These are phyloP conservation scores for Prorops nasuta DNA, from an alignment of 1,140 invertebrate genomes.

Conservation along the genomic window DNA sequence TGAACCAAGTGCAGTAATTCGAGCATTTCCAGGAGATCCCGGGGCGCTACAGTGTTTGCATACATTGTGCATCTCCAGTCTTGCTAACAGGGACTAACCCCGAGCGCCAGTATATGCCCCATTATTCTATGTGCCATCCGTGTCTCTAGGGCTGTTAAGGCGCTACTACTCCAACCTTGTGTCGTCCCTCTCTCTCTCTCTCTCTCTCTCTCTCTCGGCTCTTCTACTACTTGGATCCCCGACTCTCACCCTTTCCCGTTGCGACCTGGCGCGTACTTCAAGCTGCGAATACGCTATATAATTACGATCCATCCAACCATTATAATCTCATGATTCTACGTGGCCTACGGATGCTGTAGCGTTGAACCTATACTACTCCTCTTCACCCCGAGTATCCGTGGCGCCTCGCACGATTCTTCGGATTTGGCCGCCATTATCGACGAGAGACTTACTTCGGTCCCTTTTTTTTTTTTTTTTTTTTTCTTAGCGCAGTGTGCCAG, in stretches of 20 bases:
- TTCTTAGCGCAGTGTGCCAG: too few species aligned
- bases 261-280: too few species aligned
- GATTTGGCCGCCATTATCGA: too few species aligned
- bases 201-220: slow-evolving; percentile 12
- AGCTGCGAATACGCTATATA: slow-evolving; percentile 25
- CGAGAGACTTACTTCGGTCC: too few species aligned
- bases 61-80: slow-evolving; percentile 28
- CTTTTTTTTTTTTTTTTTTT: too few species aligned
- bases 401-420: too few species aligned
- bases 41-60: slow-evolving; percentile 40
- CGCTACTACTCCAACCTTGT: too few species aligned
- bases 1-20: slow-evolving; percentile 34
- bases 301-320: slow-evolving; percentile 35
- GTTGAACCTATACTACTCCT: too few species aligned
- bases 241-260: slow-evolving; percentile 18
- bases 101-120: slow-evolving; percentile 16
- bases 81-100: background rate
- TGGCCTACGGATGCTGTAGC: too few species aligned
- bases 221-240: too few species aligned
- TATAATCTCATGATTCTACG: too few species aligned
- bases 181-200: slow-evolving; percentile 20
- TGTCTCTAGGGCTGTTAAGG: slow-evolving; percentile 43
- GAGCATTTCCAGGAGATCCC: slow-evolving; percentile 37
- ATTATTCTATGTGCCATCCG: slow-evolving; percentile 43
- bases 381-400: too few species aligned